Percentiles rank a stretch among this genome's conserved stretches.
phyloP scores from a whole-genome alignment of 2,888 invertebrate species.

The Drosophila antonietae region DNA sequence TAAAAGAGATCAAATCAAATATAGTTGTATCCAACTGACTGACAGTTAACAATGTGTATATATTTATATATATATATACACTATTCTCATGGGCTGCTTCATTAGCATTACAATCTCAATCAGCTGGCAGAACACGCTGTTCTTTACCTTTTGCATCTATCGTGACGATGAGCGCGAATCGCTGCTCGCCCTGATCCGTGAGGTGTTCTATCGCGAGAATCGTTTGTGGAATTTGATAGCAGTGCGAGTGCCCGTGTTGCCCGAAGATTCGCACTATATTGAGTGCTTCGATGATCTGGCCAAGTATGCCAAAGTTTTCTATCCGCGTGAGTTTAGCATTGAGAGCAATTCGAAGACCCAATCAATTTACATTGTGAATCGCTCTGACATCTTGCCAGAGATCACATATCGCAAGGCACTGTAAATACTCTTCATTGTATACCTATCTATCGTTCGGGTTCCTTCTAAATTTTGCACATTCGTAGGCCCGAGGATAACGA shows the following conservation, averaged over 20 bases:
- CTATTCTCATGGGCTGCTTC: neutral
- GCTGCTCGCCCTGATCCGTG: slow-evolving; percentile 48
- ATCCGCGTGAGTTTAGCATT: slow-evolving; percentile 65
- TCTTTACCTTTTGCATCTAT: slow-evolving; percentile 71
- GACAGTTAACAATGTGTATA: neutral
- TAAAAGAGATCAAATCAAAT: slow-evolving; percentile 33
- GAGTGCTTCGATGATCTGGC: slow-evolving; percentile 60
- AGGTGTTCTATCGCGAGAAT: slow-evolving; percentile 65
- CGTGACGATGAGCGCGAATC: slow-evolving; percentile 31
- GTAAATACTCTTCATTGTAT: slow-evolving; percentile 52
- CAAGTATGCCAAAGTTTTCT: slow-evolving; percentile 45
- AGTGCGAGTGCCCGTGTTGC: slow-evolving; percentile 45
- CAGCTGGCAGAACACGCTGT: slow-evolving; percentile 65
- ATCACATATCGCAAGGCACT: slow-evolving; percentile 76
- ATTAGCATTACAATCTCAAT: slow-evolving; percentile 46
- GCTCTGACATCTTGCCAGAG: slow-evolving; percentile 51
- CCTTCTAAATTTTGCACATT: neutral
- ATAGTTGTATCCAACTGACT: neutral
- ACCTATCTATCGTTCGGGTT: neutral
- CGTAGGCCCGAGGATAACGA: slow-evolving; percentile 91
- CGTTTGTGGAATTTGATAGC: slow-evolving; percentile 59
- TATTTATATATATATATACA: neutral
- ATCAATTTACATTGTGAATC: slow-evolving; percentile 57
- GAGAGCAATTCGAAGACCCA: slow-evolving; percentile 56
- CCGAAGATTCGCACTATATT: slow-evolving; percentile 16